Evolutionary conservation across 2,113 vertebrate species (phyloP), one percentile per base, ranked within the genome.

Genomic region (Nibea coibor): DNA sequence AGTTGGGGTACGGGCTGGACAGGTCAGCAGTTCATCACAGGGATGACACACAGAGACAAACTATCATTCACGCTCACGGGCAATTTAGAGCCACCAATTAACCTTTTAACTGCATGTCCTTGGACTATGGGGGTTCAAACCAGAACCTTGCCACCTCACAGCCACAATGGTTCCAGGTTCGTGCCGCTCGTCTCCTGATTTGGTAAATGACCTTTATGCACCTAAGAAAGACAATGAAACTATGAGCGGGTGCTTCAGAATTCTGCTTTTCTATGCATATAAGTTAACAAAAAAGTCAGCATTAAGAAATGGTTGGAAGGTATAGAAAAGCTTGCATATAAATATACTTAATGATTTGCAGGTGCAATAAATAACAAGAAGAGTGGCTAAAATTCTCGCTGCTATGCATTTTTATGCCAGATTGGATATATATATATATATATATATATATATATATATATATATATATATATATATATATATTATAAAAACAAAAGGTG

Each of bases 401-500:
- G 51, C 15, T 39, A 3, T 69, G n/a, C 45, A 47, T 43, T 3
- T 19, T 45, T 8, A 3, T 64, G 20, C 35, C 75, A 61, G 20
- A 61, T 16, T 74, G n/a, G 5, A 53, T 53, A 31, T 26, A 26
- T 26, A 26, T 26, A 26, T 26, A 26, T 26, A 26, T 26, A 26
- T 53, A 31, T 26, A 26, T 26, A 26, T 26, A 26, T 26, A 26
- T 26, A 26, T 26, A 53, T 53, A 31, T 26, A 26, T 26, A 26
- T 26, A 26, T 26, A 26, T 26, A 26, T 26, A 26, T n/a, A 53
- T 53, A 31, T 26, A 26, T 26, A 26, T 26, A 26, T 26, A 26
- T 26, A 26, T 26, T n/a, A 26, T 9, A 45, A 9, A 72, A 45
- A 39, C 35, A 45, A 63, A 69, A 78, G 20, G 57, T 74, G 22